These are phyloP conservation scores for Siniperca undulata DNA, from an alignment of 2,797 vertebrate species.

Conservation along the genomic window DNA sequence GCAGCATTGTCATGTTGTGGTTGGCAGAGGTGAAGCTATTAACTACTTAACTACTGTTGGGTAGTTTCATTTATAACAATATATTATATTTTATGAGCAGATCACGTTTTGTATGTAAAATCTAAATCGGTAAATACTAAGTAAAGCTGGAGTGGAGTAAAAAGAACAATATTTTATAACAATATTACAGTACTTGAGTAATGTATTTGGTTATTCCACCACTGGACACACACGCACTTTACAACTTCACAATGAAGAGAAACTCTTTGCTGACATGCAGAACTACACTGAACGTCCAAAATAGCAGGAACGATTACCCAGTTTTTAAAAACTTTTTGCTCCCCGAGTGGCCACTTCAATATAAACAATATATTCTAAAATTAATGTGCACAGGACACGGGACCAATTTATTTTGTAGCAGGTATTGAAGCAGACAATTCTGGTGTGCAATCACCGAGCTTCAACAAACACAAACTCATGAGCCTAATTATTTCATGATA, in stretches of 20 bases:
- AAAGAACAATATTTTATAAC: too few species aligned
- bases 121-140: not conserved
- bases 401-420: not conserved
- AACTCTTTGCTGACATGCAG: not conserved
- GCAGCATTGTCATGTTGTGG: not conserved
- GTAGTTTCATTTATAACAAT: not conserved
- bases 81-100: not conserved
- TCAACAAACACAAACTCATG: not conserved
- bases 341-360: not conserved
- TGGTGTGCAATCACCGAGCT: not conserved
- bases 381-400: not conserved
- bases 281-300: not conserved
- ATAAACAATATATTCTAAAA: not conserved
- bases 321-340: not conserved
- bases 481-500: not conserved
- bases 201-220: not conserved
- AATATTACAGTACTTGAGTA: not conserved
- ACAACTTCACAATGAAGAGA: not conserved
- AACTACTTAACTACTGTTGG: not conserved
- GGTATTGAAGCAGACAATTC: not conserved
- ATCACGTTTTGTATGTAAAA: not conserved
- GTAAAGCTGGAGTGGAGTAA: too few species aligned
- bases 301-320: not conserved
- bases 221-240: not conserved
- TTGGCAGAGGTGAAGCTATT: not conserved